phyloP scores from a whole-genome alignment of 2,113 vertebrate species.

The Bos taurus region DNA sequence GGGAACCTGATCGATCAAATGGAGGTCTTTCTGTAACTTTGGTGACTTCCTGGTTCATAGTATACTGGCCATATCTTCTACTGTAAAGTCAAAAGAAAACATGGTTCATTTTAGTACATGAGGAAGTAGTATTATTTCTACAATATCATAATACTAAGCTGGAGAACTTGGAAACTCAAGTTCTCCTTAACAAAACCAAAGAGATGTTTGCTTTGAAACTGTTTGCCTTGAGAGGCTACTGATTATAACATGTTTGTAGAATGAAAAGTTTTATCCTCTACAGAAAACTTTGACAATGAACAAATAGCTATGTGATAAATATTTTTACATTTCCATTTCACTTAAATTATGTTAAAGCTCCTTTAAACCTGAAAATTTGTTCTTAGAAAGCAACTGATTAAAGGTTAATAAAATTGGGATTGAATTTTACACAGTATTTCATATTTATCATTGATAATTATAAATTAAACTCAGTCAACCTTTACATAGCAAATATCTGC shows the following conservation, averaged over 20 bases:
- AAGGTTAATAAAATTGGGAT: neutral
- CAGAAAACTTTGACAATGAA: neutral
- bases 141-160: neutral
- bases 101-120: neutral
- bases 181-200: slow-evolving; percentile 9
- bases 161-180: neutral
- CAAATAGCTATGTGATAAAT: neutral
- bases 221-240: neutral
- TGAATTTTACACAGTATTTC: neutral
- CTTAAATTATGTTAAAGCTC: neutral
- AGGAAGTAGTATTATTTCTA: neutral
- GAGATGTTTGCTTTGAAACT: neutral
- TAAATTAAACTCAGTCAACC: slow-evolving; percentile 2
- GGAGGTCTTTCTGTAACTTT: slow-evolving; percentile 70
- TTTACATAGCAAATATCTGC: neutral
- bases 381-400: slow-evolving; percentile 8
- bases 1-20: slow-evolving; percentile 82
- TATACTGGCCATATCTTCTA: slow-evolving; percentile 83
- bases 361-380: neutral
- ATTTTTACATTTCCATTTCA: neutral
- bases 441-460: neutral
- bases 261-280: neutral
- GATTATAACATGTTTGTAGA: neutral
- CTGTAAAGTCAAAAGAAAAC: slow-evolving; percentile 70
- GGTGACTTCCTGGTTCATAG: slow-evolving; percentile 82